phyloP scores from a whole-genome alignment of 2,888 invertebrate genomes.

The Callyntrura sp. region DNA sequence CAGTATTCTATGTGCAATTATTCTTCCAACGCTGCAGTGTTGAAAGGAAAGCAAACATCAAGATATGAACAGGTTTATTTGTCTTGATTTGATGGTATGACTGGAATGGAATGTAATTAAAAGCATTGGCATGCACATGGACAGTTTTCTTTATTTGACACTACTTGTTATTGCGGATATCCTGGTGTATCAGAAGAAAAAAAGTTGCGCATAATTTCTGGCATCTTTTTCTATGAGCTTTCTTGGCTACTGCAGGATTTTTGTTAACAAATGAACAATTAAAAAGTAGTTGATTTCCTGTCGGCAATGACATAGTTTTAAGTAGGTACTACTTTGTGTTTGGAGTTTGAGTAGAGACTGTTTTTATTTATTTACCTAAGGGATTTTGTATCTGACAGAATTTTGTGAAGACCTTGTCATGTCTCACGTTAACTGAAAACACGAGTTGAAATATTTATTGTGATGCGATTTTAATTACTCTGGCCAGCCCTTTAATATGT shows the following conservation, averaged over 20 bases:
- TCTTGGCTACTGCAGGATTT: not conserved
- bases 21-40: too few species aligned
- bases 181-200: conserved; percentile 6
- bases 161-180: conserved; percentile 50
- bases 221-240: not conserved
- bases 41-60: not conserved
- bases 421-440: not conserved
- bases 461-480: too few species aligned
- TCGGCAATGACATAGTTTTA: conserved; percentile 46
- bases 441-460: not conserved
- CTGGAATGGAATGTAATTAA: not conserved
- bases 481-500: too few species aligned
- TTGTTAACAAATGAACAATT: not conserved
- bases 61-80: not conserved
- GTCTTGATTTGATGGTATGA: not conserved
- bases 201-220: conserved; percentile 31
- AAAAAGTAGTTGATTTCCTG: conserved; percentile 32
- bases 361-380: too few species aligned
- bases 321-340: too few species aligned
- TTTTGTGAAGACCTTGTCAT: too few species aligned
- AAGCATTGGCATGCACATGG: not conserved
- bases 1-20: not conserved
- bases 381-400: too few species aligned
- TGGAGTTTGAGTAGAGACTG: too few species aligned
- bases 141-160: conserved; percentile 26